Evolutionary conservation across 2,113 vertebrate genomes (phyloP), one percentile per base, ranked within the genome.

Genomic region (Sakesphorus luctuosus): DNA sequence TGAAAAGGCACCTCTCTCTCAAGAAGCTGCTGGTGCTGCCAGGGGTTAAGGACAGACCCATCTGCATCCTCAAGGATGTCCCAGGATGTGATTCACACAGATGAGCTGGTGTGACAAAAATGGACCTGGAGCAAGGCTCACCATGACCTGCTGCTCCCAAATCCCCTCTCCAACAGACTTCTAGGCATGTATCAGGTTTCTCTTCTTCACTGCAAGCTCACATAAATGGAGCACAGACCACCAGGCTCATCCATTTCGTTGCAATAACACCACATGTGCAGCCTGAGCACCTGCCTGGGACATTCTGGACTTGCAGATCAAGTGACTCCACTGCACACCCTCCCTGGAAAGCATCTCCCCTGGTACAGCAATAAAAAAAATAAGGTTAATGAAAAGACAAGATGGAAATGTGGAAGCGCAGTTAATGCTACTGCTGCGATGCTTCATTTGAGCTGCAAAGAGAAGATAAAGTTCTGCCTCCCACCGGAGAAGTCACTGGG

Each of bases 391-490:
- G 85, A 73, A 90, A 74, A 84, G 40, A 65, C 50, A 74, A 16
- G 6, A 63, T 83, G 73, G 35, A 52, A 89, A 77, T 0, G 1
- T 36, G 17, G 36, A 94, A 85, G 58, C 49, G 11, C 28, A 49
- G 63, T 74, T 87, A 89, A 69, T 79, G 75, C 85, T 88, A 18
- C 53, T 69, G 67, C 63, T 82, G 84, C 33, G 72, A 85, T 89
- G 71, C 74, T 80, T 92, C 83, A 26, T 89, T 92, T 84, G 80
- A 86, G 83, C 90, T 96, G 93, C 15, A 1, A 90, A 92, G 80
- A 79, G 65, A 87, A 93, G 85, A 92, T 89, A 81, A 93, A 95
- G 76, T 93, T 94, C 90, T 95, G 73, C 88, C 77, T 96, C 92
- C 73, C 73, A 69, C 65, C 72, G 62, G 89, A 84, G 66, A 26